These are phyloP conservation scores for Pterocles orientalis DNA, from an alignment of 2,113 vertebrate genomes.

Conservation along the genomic window DNA sequence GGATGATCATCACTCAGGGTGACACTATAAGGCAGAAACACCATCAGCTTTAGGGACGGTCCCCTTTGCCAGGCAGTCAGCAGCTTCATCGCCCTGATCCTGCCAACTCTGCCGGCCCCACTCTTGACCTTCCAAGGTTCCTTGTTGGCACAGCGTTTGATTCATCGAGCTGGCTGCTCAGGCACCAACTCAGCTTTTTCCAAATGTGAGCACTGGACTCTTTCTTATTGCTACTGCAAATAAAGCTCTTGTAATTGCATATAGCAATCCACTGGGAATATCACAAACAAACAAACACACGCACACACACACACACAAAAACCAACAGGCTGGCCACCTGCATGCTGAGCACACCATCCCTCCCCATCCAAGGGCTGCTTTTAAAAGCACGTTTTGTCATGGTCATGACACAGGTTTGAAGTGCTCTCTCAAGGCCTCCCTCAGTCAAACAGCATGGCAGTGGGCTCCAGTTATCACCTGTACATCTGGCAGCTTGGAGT, in stretches of 20 bases:
- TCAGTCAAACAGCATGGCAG: neutral
- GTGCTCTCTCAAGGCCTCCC: neutral
- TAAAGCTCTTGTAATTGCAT: neutral
- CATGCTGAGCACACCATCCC: neutral
- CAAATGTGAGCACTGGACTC: neutral
- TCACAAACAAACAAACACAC: neutral
- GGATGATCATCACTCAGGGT: neutral
- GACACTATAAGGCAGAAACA: neutral
- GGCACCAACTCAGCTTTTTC: neutral
- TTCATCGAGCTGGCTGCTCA: neutral
- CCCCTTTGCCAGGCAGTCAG: neutral
- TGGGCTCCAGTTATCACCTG: neutral
- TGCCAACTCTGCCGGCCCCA: neutral
- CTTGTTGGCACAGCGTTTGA: neutral
- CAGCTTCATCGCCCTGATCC: neutral
- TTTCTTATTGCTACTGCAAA: neutral
- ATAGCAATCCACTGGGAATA: neutral
- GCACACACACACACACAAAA: neutral
- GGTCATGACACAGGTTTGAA: neutral
- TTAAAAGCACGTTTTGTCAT: neutral
- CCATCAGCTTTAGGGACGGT: neutral
- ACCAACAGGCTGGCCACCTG: neutral
- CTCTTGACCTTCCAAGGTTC: neutral
- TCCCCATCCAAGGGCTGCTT: neutral
- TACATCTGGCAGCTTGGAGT: neutral